Evolutionary conservation across 2,797 vertebrate species (phyloP), one percentile per base, ranked within the genome.

Genomic region (Adelosebastes latens): DNA sequence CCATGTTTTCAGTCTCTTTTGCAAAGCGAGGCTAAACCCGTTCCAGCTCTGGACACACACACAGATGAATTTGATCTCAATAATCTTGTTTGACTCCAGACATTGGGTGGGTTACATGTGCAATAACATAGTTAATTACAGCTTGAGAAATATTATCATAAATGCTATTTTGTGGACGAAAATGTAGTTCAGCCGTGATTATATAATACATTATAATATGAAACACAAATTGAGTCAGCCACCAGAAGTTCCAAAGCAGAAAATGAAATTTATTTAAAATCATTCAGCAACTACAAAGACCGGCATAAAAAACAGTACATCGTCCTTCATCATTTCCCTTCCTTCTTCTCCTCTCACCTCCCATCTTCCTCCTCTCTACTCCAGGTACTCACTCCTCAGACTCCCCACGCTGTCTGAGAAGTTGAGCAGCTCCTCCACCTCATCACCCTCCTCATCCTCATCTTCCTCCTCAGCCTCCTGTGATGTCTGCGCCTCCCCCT

Each of bases 371-470:
- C n/a, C 16, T 65, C 16, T 78, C 58, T 85, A 91, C 34, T 94
- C 86, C 64, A 94, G 77, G 59, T 92, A 87, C 69, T 94, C 93
- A 7, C 90, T 87, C 79, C 25, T 90, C 72, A 93, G 77, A 72
- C 93, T 95, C 20, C 71, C 88, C 12, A 91, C 89, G 2, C 88
- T 93, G 70, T 90, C 88, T 11, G 84, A 87, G 64, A 94, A 82
- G 68, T 88, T 90, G 55, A 94, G 87, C 60, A 94, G 77, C 42
- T 94, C 89, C 72, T 92, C 90, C 29, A 86, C 81, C 18, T 88
- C 79, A 7, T 90, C 86, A 0, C 69, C 85, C 16, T 94, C 92
- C 14, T 90, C 86, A 1, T 92, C 88, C 42, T 92, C 86, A 13
- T 93, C 86, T n/a, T 83, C 81, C 4, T 90, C 83, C 34, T 92